phyloP scores from a whole-genome alignment of 2,797 vertebrate species.

The Chiloscyllium punctatum region DNA sequence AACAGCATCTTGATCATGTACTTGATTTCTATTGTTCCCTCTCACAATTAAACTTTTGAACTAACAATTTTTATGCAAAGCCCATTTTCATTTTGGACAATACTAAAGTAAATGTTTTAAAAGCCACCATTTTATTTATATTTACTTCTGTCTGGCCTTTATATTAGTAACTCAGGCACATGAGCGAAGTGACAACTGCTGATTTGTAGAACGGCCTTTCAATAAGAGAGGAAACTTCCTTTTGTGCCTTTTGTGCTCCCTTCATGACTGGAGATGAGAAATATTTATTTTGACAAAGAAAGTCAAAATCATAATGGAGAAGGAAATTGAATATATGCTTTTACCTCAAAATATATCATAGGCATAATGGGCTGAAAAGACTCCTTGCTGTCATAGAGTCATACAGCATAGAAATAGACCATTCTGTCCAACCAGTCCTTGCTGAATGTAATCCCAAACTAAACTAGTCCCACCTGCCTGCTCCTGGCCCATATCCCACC shows the following conservation, averaged over 20 bases:
- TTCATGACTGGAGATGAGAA: not conserved
- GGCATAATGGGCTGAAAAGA: not conserved
- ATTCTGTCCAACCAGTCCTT: too few relatives aligned
- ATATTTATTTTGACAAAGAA: not conserved
- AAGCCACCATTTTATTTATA: not conserved
- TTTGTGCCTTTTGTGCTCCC: not conserved
- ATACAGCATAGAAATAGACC: too few relatives aligned
- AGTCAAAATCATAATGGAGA: not conserved
- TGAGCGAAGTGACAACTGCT: not conserved
- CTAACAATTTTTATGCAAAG: not conserved
- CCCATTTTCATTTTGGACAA: not conserved
- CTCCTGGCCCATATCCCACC: too few relatives aligned
- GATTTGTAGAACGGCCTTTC: not conserved
- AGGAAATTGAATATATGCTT: not conserved
- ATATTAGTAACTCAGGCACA: not conserved
- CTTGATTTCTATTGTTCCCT: not conserved
- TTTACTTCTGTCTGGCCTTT: not conserved
- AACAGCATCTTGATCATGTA: too few relatives aligned
- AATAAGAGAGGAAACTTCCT: not conserved
- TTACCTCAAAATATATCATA: not conserved
- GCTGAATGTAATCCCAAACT: too few relatives aligned
- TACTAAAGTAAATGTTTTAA: not conserved
- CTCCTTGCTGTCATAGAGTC: too few relatives aligned
- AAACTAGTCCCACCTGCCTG: too few relatives aligned
- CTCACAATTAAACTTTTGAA: not conserved